Conservation (phyloP, 53 echinoderm and acorn worm species). For the Stichopus horrens region DNA sequence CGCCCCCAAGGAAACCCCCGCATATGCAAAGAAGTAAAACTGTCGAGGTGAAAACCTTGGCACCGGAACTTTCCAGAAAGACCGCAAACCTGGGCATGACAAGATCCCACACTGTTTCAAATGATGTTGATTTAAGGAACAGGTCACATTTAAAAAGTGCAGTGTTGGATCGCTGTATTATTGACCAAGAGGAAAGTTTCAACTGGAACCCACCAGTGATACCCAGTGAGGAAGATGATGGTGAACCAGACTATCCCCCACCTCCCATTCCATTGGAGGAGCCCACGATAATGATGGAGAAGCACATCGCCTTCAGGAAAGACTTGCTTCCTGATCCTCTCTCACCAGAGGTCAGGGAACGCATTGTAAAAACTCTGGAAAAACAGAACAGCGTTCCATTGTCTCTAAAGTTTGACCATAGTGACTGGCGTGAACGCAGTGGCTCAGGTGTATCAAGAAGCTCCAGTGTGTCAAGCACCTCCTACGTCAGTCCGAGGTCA, state of each 20-base stretch:
- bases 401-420: background rate
- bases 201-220: background rate
- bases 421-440: background rate
- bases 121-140: conserved; percentile 5
- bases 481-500: background rate
- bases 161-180: conserved; percentile 4
- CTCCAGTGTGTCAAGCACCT: background rate
- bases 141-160: conserved; percentile 29
- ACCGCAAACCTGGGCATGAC: background rate
- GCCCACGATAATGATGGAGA: conserved; percentile 11
- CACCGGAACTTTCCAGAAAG: background rate
- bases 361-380: conserved; percentile 1
- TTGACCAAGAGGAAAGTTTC: conserved; percentile 13
- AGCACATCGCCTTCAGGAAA: conserved; percentile 7
- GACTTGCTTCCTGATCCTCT: conserved; percentile 27
- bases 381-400: background rate
- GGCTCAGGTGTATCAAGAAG: background rate
- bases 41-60: background rate
- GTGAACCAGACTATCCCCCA: background rate
- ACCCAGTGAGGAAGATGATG: background rate
- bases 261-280: conserved; percentile 36
- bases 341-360: conserved; percentile 3
- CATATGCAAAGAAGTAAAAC: conserved; percentile 21
- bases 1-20: conserved; percentile 1
- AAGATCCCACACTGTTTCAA: conserved; percentile 1